phyloP scores from a whole-genome alignment of 2,113 vertebrate genomes.

The Melanocharis versteri region DNA sequence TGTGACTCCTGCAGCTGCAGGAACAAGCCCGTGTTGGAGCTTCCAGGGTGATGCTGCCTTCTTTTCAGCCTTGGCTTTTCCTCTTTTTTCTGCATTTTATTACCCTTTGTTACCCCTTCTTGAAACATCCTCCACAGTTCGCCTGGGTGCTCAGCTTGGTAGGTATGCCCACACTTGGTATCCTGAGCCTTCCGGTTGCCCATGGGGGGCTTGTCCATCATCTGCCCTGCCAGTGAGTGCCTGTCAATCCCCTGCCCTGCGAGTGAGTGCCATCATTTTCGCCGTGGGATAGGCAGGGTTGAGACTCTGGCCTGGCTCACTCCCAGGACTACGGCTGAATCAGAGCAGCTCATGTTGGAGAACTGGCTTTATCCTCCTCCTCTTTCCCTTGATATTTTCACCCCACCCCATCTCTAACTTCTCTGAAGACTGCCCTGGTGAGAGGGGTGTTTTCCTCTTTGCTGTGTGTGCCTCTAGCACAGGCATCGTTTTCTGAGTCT shows the following conservation, averaged over 20 bases:
- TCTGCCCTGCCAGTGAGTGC: neutral
- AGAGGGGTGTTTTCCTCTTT: neutral
- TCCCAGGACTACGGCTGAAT: neutral
- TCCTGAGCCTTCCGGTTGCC: neutral
- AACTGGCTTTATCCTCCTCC: neutral
- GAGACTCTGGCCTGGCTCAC: neutral
- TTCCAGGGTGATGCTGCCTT: neutral
- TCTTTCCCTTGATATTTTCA: neutral
- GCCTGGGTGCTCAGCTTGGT: neutral
- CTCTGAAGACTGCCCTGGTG: neutral
- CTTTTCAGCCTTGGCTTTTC: neutral
- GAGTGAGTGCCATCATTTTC: neutral
- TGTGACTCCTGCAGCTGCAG: neutral
- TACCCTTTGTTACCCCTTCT: neutral
- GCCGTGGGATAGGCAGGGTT: neutral
- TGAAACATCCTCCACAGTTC: neutral
- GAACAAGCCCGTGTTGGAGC: fast-evolving
- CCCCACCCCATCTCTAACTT: neutral
- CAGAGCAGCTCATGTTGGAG: neutral
- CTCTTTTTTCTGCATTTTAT: neutral
- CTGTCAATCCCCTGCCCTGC: neutral
- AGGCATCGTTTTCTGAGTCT: neutral
- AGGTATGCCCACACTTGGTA: neutral
- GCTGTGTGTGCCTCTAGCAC: neutral
- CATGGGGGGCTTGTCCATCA: neutral